A percentile compares a stretch with the other conserved stretches of the same genome.
These are phyloP conservation scores for Dryobota labecula DNA, from an alignment of 2,888 invertebrate genomes.

Conservation along the genomic window DNA sequence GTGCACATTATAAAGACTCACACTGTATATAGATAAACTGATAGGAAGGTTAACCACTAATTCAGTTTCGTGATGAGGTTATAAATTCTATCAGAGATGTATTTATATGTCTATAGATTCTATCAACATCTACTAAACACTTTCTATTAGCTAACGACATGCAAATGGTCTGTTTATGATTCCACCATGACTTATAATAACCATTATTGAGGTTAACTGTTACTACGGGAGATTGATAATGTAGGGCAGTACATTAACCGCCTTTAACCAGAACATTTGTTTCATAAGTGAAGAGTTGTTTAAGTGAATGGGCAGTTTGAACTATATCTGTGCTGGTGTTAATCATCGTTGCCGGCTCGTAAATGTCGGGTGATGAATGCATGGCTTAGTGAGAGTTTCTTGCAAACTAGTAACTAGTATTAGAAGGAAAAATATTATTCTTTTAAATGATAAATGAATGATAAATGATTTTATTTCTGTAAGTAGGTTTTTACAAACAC, in stretches of 20 bases:
- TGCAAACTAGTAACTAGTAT: background rate
- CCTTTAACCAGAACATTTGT: constrained; percentile 32
- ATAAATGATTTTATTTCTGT: too few relatives aligned
- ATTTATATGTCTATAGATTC: constrained; percentile 10
- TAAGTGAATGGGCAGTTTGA: constrained; percentile 48
- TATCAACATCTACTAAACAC: constrained; percentile 2
- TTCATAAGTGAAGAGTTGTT: constrained; percentile 39
- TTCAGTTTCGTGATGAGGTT: too few relatives aligned
- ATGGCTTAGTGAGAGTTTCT: background rate
- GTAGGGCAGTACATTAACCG: constrained; percentile 34
- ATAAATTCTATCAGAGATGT: background rate
- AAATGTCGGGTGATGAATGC: constrained; percentile 26
- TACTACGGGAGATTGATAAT: constrained; percentile 30
- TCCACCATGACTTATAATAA: constrained; percentile 34
- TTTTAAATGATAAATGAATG: too few relatives aligned
- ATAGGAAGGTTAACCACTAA: too few relatives aligned
- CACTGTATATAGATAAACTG: too few relatives aligned
- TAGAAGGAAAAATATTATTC: too few relatives aligned
- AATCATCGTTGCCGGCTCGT: constrained; percentile 25
- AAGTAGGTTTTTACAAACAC: too few relatives aligned
- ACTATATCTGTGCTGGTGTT: constrained; percentile 37
- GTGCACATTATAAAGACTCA: too few relatives aligned
- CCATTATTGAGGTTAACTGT: constrained; percentile 50
- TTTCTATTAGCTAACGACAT: constrained; percentile 19
- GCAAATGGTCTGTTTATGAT: constrained; percentile 35